These are phyloP conservation scores for Acanthoscelides obtectus DNA, from an alignment of 2,888 invertebrate genomes.

Conservation along the genomic window DNA sequence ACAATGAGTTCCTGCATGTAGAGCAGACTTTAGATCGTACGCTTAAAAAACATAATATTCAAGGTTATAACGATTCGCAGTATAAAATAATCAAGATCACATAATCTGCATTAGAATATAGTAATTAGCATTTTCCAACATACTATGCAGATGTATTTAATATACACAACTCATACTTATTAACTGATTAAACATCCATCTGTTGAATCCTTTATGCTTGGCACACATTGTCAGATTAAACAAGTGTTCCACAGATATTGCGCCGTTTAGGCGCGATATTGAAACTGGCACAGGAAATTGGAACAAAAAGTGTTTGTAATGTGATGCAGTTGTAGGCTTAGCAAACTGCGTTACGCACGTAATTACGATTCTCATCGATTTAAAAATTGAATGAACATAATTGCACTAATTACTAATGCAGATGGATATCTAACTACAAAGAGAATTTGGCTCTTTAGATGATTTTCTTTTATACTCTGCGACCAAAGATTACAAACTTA, in stretches of 20 bases:
- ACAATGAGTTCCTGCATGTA: too few species aligned
- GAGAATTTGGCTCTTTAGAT: too few species aligned
- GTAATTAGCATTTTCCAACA: not conserved
- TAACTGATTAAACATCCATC: not conserved
- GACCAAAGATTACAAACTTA: too few species aligned
- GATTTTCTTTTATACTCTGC: too few species aligned
- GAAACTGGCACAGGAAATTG: not conserved
- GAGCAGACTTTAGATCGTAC: too few species aligned
- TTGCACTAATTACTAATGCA: too few species aligned
- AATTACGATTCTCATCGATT: too few species aligned
- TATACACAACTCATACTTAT: not conserved
- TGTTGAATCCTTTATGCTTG: not conserved
- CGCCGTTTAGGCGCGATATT: not conserved
- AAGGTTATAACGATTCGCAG: not conserved
- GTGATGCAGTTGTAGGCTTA: not conserved
- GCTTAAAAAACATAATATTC: too few species aligned
- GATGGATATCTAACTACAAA: too few species aligned
- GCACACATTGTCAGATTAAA: not conserved
- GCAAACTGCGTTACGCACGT: not conserved
- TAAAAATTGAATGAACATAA: too few species aligned
- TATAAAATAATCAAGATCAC: not conserved
- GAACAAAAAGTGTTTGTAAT: not conserved
- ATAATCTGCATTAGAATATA: not conserved
- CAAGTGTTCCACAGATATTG: not conserved
- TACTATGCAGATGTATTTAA: too few species aligned